These are phyloP conservation scores for Carettochelys insculpta DNA, from an alignment of 2,113 vertebrate genomes.

Conservation along the genomic window DNA sequence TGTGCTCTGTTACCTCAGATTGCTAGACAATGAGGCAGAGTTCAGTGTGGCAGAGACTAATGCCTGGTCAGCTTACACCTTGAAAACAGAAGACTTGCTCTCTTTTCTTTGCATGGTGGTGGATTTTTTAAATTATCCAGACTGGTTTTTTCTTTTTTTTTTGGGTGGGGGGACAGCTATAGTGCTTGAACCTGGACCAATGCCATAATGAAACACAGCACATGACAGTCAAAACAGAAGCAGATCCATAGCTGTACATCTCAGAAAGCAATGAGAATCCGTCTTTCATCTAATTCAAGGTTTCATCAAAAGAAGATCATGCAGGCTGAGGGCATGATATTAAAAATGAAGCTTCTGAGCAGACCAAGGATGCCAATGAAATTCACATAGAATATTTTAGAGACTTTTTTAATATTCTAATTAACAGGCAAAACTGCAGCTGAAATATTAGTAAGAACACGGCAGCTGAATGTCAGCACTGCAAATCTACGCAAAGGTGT, in stretches of 20 bases:
- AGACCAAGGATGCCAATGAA: not conserved
- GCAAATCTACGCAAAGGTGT: not conserved
- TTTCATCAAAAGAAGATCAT: not conserved
- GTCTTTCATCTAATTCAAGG: not conserved
- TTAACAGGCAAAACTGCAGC: not conserved
- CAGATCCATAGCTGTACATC: not conserved
- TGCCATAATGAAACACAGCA: not conserved
- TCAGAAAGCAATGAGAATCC: not conserved
- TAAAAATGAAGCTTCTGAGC: not conserved
- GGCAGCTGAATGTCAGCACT: not conserved
- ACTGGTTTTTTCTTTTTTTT: rapidly evolving
- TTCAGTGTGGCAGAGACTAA: not conserved
- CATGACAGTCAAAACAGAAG: not conserved
- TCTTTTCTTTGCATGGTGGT: not conserved
- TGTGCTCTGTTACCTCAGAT: not conserved
- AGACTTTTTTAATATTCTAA: not conserved
- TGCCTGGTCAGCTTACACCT: not conserved
- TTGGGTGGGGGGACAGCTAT: no score
- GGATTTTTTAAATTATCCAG: not conserved
- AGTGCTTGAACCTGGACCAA: not conserved
- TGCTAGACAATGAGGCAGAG: not conserved
- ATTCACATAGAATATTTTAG: not conserved
- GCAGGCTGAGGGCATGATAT: not conserved
- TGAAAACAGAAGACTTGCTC: rapidly evolving
- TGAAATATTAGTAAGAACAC: not conserved